A percentile compares a stretch with the other conserved stretches of the same genome.
Conservation (phyloP, 2,113 vertebrate species). For the Tragelaphus strepsiceros region DNA sequence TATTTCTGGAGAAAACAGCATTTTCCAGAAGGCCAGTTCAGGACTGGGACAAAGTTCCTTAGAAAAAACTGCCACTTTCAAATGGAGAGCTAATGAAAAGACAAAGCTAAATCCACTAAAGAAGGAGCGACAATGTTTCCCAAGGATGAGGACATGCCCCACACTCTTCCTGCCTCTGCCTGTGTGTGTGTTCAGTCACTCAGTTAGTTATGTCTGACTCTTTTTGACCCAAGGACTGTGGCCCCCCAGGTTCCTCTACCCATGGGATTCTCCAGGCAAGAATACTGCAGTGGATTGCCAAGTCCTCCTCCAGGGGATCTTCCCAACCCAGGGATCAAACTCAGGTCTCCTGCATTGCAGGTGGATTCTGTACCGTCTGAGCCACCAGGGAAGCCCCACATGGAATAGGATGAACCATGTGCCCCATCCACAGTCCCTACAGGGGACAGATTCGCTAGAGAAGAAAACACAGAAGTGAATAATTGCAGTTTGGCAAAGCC, state of each 20-base stretch:
- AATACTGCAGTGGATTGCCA: not conserved
- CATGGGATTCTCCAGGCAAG: not conserved
- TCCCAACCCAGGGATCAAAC: not conserved
- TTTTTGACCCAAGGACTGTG: not conserved
- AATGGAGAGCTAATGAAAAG: not conserved
- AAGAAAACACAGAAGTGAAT: not conserved
- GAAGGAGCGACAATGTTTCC: not conserved
- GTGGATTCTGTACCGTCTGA: not conserved
- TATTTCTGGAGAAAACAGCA: not conserved
- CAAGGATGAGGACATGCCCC: accelerated
- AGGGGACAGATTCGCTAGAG: not conserved
- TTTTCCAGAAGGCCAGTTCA: not conserved
- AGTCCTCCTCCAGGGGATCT: not conserved
- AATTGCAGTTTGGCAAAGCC: not conserved
- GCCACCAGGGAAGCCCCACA: not conserved
- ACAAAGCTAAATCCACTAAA: not conserved
- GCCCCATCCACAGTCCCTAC: not conserved
- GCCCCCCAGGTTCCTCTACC: not conserved
- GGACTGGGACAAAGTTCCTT: not conserved
- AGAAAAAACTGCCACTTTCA: not conserved
- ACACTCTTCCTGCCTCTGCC: not conserved
- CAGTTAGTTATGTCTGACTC: not conserved
- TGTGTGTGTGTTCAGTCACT: not conserved
- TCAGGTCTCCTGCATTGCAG: not conserved
- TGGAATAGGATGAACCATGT: not conserved